A percentile compares a stretch with the other conserved stretches of the same genome.
Conservation (phyloP, 92 coral and sea anemone genomes). For the Epizoanthus ramosus region DNA sequence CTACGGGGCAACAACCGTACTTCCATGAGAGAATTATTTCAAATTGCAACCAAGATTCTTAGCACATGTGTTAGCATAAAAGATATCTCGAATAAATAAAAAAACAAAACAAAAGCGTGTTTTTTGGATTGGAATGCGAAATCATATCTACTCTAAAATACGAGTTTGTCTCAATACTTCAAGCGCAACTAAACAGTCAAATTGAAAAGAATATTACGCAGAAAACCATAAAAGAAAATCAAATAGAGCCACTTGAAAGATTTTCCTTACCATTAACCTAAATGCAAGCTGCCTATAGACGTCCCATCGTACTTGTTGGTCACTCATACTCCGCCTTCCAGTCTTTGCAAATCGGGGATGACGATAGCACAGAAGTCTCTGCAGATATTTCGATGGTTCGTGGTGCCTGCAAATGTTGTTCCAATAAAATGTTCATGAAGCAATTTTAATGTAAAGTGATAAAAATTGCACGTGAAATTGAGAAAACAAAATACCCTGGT, state of each 20-base stretch:
- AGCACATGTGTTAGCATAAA: background rate
- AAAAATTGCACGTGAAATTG: background rate
- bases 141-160: background rate
- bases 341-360: slow-evolving; percentile 1
- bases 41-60: background rate
- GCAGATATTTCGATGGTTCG: background rate
- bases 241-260: background rate
- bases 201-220: background rate
- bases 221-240: background rate
- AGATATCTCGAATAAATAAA: background rate
- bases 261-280: background rate
- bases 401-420: background rate
- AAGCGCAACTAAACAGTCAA: background rate
- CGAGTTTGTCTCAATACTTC: background rate
- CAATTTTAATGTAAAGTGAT: too few species aligned
- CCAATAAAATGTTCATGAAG: too few species aligned
- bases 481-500: background rate
- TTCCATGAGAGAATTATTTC: background rate
- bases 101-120: background rate
- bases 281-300: background rate
- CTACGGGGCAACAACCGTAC: background rate
- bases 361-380: background rate
- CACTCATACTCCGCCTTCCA: background rate
- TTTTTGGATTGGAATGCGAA: background rate
- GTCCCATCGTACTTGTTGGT: background rate